phyloP scores from a whole-genome alignment of 2,888 invertebrate species.

The Zaprionus bogoriensis region DNA sequence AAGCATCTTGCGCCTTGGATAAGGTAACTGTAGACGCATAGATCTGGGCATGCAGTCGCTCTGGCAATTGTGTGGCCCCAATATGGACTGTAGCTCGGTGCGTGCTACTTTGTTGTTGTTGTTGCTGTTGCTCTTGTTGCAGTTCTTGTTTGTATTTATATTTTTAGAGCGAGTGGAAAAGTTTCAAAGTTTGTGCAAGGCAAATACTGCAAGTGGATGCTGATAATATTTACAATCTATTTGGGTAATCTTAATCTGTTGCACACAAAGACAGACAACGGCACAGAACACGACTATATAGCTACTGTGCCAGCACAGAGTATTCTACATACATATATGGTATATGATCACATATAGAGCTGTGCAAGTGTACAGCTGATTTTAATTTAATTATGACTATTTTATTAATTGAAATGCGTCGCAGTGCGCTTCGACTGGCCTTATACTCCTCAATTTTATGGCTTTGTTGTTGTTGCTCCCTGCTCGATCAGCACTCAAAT shows the following conservation, averaged over 20 bases:
- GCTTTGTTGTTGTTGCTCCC: slow-evolving; percentile 4
- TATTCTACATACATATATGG: not conserved
- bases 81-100: slow-evolving; percentile 31
- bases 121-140: slow-evolving; percentile 22
- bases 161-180: slow-evolving; percentile 41
- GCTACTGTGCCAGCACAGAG: slow-evolving; percentile 5
- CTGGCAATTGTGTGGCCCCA: slow-evolving; percentile 44
- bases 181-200: slow-evolving; percentile 27
- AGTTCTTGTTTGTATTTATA: slow-evolving; percentile 8
- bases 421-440: slow-evolving; percentile 24
- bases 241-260: slow-evolving; percentile 41
- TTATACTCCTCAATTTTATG: not conserved
- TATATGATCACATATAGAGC: not conserved
- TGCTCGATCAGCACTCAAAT: slow-evolving; percentile 24
- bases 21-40: slow-evolving; percentile 1
- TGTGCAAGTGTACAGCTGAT: slow-evolving; percentile 8
- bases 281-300: slow-evolving; percentile 1
- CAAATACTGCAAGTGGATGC: slow-evolving; percentile 46
- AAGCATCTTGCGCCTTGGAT: not conserved
- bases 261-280: slow-evolving; percentile 5
- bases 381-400: slow-evolving; percentile 71
- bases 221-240: slow-evolving; percentile 60
- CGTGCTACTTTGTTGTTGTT: slow-evolving; percentile 16
- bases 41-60: slow-evolving; percentile 3
- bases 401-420: slow-evolving; percentile 68